Conservation (phyloP, 2,888 invertebrate species). For the Lacanobia wlatinum region DNA sequence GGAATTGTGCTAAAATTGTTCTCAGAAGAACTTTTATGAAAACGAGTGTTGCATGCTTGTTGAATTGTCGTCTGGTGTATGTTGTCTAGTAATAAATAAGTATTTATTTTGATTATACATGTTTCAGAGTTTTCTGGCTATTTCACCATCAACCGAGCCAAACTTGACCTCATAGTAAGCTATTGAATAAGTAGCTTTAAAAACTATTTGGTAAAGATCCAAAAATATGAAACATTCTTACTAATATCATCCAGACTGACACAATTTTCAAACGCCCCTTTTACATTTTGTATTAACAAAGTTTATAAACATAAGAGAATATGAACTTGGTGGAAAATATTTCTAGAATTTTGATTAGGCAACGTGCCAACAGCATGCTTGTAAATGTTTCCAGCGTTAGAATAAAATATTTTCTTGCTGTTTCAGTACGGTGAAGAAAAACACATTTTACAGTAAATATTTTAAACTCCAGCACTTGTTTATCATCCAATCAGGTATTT, state of each 20-base stretch:
- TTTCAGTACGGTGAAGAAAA: slow-evolving; percentile 28
- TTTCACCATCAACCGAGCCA: neutral
- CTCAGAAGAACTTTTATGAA: neutral
- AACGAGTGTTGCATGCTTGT: neutral
- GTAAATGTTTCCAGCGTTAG: slow-evolving; percentile 55
- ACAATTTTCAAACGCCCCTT: neutral
- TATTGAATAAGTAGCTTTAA: too few relatives aligned
- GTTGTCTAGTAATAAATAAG: neutral
- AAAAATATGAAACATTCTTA: too few relatives aligned
- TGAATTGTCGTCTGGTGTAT: neutral
- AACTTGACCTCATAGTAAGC: neutral
- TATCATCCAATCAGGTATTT: slow-evolving; percentile 4
- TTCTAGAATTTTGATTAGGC: slow-evolving; percentile 65
- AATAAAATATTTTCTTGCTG: slow-evolving; percentile 30
- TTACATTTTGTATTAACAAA: slow-evolving; percentile 9
- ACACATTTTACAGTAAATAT: slow-evolving; percentile 37
- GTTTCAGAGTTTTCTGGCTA: neutral
- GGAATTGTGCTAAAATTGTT: neutral
- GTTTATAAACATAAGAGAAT: slow-evolving; percentile 24
- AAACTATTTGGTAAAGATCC: too few relatives aligned
- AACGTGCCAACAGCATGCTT: slow-evolving; percentile 54
- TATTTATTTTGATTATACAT: neutral
- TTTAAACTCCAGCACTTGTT: slow-evolving; percentile 33
- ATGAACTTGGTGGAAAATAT: slow-evolving; percentile 37
- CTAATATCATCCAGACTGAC: neutral